Evolutionary conservation across 2,797 vertebrate species (phyloP).

Genomic region (Euthynnus affinis): DNA sequence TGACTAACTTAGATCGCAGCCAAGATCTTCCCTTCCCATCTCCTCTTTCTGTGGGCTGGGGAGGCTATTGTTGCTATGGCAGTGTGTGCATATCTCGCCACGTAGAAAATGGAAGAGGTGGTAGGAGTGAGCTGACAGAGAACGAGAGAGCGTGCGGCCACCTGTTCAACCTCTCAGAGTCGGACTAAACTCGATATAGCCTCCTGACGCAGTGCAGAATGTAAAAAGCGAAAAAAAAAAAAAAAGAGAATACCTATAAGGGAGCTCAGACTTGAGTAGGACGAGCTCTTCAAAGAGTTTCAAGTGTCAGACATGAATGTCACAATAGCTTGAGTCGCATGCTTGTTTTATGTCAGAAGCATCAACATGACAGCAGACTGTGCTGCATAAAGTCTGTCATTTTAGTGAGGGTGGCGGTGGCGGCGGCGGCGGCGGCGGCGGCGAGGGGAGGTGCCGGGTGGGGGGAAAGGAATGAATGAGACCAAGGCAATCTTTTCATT

Average conservation of each 20-base stretch:
- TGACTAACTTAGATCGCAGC: slow-evolving; percentile 64
- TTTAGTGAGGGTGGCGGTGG: slow-evolving; percentile 47
- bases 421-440: neutral
- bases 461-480: slow-evolving; percentile 53
- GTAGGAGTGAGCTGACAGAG: slow-evolving; percentile 65
- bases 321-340: slow-evolving; percentile 51
- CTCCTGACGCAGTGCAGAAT: slow-evolving; percentile 4
- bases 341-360: slow-evolving; percentile 64
- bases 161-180: slow-evolving; percentile 51
- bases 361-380: slow-evolving; percentile 73
- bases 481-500: slow-evolving; percentile 70
- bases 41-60: slow-evolving; percentile 54
- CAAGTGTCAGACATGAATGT: slow-evolving; percentile 54
- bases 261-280: slow-evolving; percentile 29
- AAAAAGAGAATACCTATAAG: neutral
- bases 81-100: slow-evolving; percentile 65
- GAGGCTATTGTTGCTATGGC: slow-evolving; percentile 74
- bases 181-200: slow-evolving; percentile 39
- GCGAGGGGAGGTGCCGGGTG: slow-evolving; percentile 37
- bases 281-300: slow-evolving; percentile 56
- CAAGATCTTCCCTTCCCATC: slow-evolving; percentile 48
- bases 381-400: slow-evolving; percentile 75
- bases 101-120: slow-evolving; percentile 65
- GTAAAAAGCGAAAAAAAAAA: neutral
- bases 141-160: slow-evolving; percentile 48